Conservation (phyloP, 2,888 invertebrate genomes). For the Prenolepis imparis region DNA sequence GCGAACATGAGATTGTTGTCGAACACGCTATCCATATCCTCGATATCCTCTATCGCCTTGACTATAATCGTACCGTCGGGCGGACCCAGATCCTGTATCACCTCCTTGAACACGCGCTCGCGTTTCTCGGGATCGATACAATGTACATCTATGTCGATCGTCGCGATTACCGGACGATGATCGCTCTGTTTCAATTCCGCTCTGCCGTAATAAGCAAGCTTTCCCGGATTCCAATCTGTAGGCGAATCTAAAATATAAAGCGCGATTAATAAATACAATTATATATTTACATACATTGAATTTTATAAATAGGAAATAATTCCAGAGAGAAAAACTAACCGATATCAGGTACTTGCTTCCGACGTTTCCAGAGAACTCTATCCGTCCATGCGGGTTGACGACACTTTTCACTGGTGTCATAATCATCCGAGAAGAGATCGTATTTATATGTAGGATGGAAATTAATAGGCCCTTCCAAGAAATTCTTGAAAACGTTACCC, state of each 20-base stretch:
- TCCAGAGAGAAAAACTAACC: slow-evolving; percentile 83
- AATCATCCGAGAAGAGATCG: slow-evolving; percentile 99
- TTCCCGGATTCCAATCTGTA: slow-evolving; percentile 92
- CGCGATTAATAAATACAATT: background rate
- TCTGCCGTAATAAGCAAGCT: slow-evolving; percentile 95
- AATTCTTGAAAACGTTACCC: slow-evolving; percentile 96
- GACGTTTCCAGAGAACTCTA: slow-evolving; percentile 96
- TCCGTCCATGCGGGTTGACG: slow-evolving; percentile 99
- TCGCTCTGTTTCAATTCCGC: slow-evolving; percentile 99
- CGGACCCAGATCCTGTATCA: slow-evolving; percentile 95
- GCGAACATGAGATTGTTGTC: slow-evolving; percentile 94
- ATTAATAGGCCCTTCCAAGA: slow-evolving; percentile 95
- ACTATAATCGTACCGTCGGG: slow-evolving; percentile 98
- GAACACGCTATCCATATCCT: slow-evolving; percentile 89
- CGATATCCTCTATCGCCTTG: slow-evolving; percentile 87
- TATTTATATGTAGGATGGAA: slow-evolving; percentile 99
- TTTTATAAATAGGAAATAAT: background rate
- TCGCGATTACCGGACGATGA: slow-evolving; percentile 97
- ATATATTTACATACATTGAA: background rate
- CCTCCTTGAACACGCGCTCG: slow-evolving; percentile 93
- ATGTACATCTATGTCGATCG: slow-evolving; percentile 95
- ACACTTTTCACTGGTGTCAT: slow-evolving; percentile 99
- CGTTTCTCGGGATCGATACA: slow-evolving; percentile 93
- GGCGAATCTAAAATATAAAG: slow-evolving; percentile 79
- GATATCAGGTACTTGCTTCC: slow-evolving; percentile 91